Evolutionary conservation across 2,888 invertebrate species (phyloP).

Genomic region (Microplitis manilae): DNA sequence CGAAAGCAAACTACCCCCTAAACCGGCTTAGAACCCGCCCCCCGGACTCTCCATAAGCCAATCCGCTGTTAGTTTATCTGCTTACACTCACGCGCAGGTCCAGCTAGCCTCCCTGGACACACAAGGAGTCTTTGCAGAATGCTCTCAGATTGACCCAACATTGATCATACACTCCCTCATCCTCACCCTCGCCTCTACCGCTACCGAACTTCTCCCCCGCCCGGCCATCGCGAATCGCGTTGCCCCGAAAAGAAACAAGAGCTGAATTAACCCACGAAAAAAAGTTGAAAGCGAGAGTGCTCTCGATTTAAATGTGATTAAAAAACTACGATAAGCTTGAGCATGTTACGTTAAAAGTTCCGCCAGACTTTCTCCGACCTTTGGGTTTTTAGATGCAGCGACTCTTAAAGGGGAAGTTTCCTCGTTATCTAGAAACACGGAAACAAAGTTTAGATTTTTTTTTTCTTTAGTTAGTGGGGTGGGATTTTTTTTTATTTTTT

Average conservation of each 20-base stretch:
- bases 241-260: no score
- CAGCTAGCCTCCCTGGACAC: conserved; percentile 47
- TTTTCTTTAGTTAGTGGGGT: neutral
- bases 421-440: conserved; percentile 50
- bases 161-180: conserved; percentile 24
- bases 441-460: conserved; percentile 61
- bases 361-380: no score
- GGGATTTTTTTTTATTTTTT: conserved; percentile 30
- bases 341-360: neutral
- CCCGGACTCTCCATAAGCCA: conserved; percentile 64
- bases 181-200: neutral
- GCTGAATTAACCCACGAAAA: neutral
- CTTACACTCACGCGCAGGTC: conserved; percentile 64
- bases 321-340: conserved; percentile 28
- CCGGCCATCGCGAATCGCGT: neutral
- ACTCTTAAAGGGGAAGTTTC: conserved; percentile 70
- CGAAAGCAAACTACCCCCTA: conserved; percentile 57
- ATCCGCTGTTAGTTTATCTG: conserved; percentile 64
- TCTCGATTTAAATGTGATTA: conserved; percentile 43
- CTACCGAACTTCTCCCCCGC: neutral
- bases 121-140: conserved; percentile 22
- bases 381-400: no score
- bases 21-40: conserved; percentile 71
- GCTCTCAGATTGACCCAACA: conserved; percentile 32
- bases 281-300: conserved; percentile 48